Conservation (phyloP, 2,797 vertebrate genomes). For the Sebastes diploproa region DNA sequence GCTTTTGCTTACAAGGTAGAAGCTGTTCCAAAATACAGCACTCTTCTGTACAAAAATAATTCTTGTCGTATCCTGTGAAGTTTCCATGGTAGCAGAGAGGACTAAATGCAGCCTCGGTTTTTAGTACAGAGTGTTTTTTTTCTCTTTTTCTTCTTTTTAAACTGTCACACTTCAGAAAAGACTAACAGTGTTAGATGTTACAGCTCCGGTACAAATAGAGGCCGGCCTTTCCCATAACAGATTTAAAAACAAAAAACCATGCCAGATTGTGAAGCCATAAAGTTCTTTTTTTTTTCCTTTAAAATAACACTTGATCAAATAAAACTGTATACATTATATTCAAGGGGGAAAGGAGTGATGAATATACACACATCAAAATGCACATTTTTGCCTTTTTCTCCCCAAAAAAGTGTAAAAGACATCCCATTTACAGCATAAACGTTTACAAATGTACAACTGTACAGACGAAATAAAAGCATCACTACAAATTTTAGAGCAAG, state of each 20-base stretch:
- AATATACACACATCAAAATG: conserved; percentile 99
- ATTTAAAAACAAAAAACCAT: conserved; percentile 90
- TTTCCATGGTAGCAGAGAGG: conserved; percentile 86
- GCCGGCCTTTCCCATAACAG: conserved; percentile 88
- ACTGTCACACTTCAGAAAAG: conserved; percentile 86
- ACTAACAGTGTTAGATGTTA: conserved; percentile 88
- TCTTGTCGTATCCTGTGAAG: conserved; percentile 92
- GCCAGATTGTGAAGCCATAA: conserved; percentile 90
- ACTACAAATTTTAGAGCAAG: conserved; percentile 97
- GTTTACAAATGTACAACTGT: conserved; percentile 99
- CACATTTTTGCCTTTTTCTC: conserved; percentile 86
- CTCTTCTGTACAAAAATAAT: conserved; percentile 98
- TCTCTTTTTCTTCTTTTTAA: conserved; percentile 55
- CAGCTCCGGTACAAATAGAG: conserved; percentile 94
- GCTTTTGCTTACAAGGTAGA: conserved; percentile 93
- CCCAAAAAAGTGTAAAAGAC: conserved; percentile 91
- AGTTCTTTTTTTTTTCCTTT: conserved; percentile 77
- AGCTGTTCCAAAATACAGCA: conserved; percentile 98
- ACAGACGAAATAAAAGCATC: conserved; percentile 95
- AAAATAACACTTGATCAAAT: conserved; percentile 96
- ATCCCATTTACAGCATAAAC: conserved; percentile 99
- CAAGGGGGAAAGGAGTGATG: conserved; percentile 91
- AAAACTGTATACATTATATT: conserved; percentile 99
- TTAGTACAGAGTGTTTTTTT: conserved; percentile 84
- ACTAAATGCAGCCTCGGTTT: conserved; percentile 80